Base-by-base conservation (phyloP, 1,140 invertebrate genomes). In the Pseudomyrmex flavicornis region DNA sequence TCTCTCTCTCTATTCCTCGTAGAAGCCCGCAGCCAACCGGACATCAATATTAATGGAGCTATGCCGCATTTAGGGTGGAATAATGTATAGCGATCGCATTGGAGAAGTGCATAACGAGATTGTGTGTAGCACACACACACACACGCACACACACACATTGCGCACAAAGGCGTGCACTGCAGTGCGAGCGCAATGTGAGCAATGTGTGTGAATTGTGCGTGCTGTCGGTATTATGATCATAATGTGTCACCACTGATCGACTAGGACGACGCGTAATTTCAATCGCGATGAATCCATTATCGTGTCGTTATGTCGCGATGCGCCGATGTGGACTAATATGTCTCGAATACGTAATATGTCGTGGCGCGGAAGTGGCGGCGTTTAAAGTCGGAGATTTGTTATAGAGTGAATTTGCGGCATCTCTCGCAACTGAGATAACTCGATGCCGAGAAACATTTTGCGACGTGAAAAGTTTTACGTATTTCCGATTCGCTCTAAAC, bases 1-100 rank as follows among this genome's bases (percentile, higher is more conserved):
- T 17, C 4, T 35, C 35, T 35, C 35, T 35, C 35, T 35, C 35
- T 5, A 35, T 59, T 83, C 44, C 26, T 84, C 10, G 44, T 65
- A 83, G 70, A 59, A 72, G 68, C 70, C 10, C 61, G 63, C 35
- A 56, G 56, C 54, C 52, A 83, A 73, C 65, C n/a, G 48, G 20
- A 62, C 76, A 85, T 85, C 85, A 83, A 85, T 87, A 85, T 85
- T 87, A 85, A 87, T 85, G 77, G 63, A 82, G 26, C 35, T 59
- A 52, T 69, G 77, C 46, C 20, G 75, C 83, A 69, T 89, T 88
- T 88, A 88, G 80, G 84, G 69, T 66, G 84, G 86, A 88, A 89
- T 89, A 88, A 89, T 88, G 84, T 77, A 84, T 84, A 84, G 66
- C 17, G 75, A 84, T 80, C 65, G 83, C 54, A 68, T 22, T 70